These are phyloP conservation scores for Oophaga sylvatica DNA, from an alignment of 2,797 vertebrate species.

Conservation along the genomic window DNA sequence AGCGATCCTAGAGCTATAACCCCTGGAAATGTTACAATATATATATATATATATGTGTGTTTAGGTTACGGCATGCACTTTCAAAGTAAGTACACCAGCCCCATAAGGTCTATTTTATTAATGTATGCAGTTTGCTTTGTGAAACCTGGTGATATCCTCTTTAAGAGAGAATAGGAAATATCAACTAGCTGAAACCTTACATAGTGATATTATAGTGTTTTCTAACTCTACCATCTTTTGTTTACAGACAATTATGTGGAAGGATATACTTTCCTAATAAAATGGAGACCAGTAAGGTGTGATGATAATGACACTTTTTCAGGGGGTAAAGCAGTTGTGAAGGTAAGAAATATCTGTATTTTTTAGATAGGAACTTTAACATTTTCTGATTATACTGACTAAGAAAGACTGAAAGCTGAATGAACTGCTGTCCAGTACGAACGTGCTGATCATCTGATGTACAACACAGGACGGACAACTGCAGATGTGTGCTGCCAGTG, in stretches of 20 bases:
- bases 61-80: no score
- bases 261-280: constrained; percentile 25
- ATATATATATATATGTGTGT: no score
- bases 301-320: constrained; percentile 11
- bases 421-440: neutral
- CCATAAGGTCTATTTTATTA: no score
- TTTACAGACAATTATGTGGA: constrained; percentile 32
- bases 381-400: no score
- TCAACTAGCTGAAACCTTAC: neutral
- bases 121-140: no score
- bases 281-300: constrained; percentile 37
- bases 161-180: no score
- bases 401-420: no score
- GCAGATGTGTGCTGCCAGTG: neutral
- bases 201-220: neutral
- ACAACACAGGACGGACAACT: neutral
- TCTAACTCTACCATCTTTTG: neutral
- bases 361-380: neutral
- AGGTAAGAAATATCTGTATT: constrained; percentile 14
- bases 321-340: neutral
- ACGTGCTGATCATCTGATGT: neutral
- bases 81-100: no score
- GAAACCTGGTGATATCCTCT: no score
- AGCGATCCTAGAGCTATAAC: no score
- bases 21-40: no score